Evolutionary conservation across 2,888 invertebrate genomes (phyloP).

Genomic region (Eupithecia insigniata): DNA sequence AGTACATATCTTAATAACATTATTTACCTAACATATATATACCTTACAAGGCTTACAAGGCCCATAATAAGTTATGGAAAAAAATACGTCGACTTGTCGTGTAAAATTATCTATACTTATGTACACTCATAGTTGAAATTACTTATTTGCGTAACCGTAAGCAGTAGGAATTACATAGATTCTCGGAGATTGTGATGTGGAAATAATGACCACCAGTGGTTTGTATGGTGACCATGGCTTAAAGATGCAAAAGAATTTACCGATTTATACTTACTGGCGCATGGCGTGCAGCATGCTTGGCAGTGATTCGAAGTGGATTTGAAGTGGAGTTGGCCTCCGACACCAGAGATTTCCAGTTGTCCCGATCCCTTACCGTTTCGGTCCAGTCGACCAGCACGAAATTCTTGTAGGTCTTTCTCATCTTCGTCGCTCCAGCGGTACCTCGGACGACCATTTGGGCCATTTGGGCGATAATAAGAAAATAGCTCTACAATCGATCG

Average conservation of each 20-base stretch:
- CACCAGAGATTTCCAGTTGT: too few species aligned
- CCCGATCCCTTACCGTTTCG: too few species aligned
- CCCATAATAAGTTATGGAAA: slow-evolving; percentile 10
- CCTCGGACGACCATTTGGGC: too few species aligned
- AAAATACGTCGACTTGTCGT: slow-evolving; percentile 1
- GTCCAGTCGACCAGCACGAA: too few species aligned
- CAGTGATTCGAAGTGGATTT: too few species aligned
- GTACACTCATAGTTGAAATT: slow-evolving; percentile 10
- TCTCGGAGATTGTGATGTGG: slow-evolving; percentile 50
- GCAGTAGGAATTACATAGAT: slow-evolving; percentile 38
- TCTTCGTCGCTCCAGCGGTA: too few species aligned
- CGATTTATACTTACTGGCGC: not conserved
- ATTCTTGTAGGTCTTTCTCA: too few species aligned
- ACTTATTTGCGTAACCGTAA: slow-evolving; percentile 39
- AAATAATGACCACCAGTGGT: slow-evolving; percentile 52
- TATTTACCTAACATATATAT: not conserved
- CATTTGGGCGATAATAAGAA: too few species aligned
- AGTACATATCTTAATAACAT: too few species aligned
- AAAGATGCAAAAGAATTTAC: not conserved
- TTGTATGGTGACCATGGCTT: slow-evolving; percentile 23
- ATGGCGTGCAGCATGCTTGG: too few species aligned
- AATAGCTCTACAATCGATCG: too few species aligned
- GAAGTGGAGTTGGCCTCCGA: too few species aligned
- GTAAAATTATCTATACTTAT: slow-evolving; percentile 11
- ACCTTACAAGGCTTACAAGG: not conserved